Percentiles rank a stretch among this genome's conserved stretches.
These are phyloP conservation scores for Polypterus senegalus DNA, from an alignment of 2,113 vertebrate genomes.

Conservation along the genomic window DNA sequence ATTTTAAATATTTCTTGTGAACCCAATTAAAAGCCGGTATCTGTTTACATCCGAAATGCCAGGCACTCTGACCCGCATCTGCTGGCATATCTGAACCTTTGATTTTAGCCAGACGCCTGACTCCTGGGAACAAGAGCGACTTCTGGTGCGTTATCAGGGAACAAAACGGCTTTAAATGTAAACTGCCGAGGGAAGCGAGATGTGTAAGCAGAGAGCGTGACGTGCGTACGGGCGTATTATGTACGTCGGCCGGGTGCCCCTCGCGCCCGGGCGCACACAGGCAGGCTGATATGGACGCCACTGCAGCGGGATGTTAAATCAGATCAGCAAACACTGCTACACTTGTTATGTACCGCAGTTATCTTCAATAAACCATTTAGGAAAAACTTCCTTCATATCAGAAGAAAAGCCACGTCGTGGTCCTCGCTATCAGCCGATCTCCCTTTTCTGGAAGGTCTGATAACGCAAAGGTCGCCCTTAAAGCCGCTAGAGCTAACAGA, in stretches of 20 bases:
- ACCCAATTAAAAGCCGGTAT: no score
- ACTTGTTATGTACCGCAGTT: constrained; percentile 42
- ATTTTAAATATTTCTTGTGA: no score
- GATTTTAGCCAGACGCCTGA: constrained; percentile 74
- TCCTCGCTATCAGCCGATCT: constrained; percentile 44
- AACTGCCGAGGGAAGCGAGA: no score
- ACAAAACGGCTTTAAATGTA: no score
- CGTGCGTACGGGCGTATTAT: no score
- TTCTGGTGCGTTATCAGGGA: no score
- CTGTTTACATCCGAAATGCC: constrained; percentile 49
- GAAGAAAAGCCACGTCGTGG: constrained; percentile 53
- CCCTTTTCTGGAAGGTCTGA: constrained; percentile 24
- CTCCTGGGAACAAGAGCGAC: constrained; percentile 45
- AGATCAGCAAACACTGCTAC: constrained; percentile 42
- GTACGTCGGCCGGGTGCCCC: no score
- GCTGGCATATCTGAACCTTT: constrained; percentile 63
- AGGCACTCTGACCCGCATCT: constrained; percentile 42
- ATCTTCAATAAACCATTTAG: constrained; percentile 43
- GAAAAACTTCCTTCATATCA: constrained; percentile 29
- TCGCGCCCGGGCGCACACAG: no score
- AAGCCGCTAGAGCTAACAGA: constrained; percentile 3
- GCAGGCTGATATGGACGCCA: constrained; percentile 8
- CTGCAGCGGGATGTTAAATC: constrained; percentile 40
- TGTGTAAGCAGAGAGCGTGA: no score
- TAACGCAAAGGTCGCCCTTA: constrained; percentile 23